Conservation (phyloP, 2,888 invertebrate genomes). For the Micoletzkya japonica region DNA sequence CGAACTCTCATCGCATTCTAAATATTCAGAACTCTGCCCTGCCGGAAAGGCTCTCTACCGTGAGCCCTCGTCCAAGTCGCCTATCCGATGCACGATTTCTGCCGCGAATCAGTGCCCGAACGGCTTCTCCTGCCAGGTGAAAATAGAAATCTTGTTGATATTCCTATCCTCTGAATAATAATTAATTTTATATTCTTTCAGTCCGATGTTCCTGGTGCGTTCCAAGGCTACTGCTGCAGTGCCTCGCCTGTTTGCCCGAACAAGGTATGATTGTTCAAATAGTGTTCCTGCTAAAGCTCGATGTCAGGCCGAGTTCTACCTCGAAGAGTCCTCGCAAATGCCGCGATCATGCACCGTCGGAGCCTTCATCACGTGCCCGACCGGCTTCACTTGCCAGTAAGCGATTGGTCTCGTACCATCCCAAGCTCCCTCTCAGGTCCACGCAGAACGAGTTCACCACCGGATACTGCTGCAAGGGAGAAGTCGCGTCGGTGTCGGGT, state of each 20-base stretch:
- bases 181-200: constrained; percentile 30
- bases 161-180: not conserved
- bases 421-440: constrained; percentile 40
- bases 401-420: not conserved
- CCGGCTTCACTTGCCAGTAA: constrained; percentile 49
- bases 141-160: too few species aligned
- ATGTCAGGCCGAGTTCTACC: constrained; percentile 55
- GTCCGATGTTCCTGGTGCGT: constrained; percentile 59
- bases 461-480: constrained; percentile 61
- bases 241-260: constrained; percentile 58
- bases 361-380: constrained; percentile 62
- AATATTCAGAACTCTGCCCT: constrained; percentile 53
- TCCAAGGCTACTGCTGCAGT: constrained; percentile 63
- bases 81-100: constrained; percentile 50
- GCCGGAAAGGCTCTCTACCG: constrained; percentile 59
- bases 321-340: constrained; percentile 60
- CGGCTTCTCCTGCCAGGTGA: constrained; percentile 48
- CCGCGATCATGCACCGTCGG: constrained; percentile 61
- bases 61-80: constrained; percentile 52
- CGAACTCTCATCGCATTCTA: not conserved
- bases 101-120: constrained; percentile 53
- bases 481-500: constrained; percentile 54
- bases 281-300: not conserved
- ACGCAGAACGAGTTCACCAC: constrained; percentile 58
- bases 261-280: constrained; percentile 31